These are phyloP conservation scores for Clarias gariepinus DNA, from an alignment of 2,113 vertebrate genomes.

Conservation along the genomic window DNA sequence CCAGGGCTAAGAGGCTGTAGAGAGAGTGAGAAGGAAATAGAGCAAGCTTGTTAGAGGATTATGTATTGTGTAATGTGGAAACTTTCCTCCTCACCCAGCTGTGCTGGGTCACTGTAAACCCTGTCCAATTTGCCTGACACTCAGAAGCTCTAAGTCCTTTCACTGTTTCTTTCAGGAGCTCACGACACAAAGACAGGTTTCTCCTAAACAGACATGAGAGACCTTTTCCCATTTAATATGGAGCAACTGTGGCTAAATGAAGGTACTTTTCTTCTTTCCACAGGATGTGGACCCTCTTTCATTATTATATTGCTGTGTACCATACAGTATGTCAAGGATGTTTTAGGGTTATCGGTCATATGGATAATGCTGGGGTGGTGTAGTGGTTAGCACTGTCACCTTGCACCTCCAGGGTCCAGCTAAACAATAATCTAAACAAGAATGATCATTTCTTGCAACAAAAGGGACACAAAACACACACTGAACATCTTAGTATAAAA, in stretches of 20 bases:
- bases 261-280: background rate
- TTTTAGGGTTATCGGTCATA: background rate
- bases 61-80: constrained; percentile 4
- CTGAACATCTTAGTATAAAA: too few relatives aligned
- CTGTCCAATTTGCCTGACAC: background rate
- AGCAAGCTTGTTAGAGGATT: background rate
- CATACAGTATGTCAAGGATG: background rate
- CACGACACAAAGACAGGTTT: background rate
- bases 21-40: background rate
- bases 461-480: too few relatives aligned
- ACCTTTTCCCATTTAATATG: background rate
- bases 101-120: constrained; percentile 21
- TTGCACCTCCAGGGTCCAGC: too few relatives aligned
- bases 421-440: too few relatives aligned
- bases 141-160: background rate
- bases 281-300: background rate
- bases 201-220: background rate
- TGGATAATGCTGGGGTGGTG: too few relatives aligned
- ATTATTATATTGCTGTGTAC: background rate
- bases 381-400: too few relatives aligned
- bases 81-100: constrained; percentile 18
- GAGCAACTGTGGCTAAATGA: background rate
- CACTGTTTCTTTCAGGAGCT: background rate
- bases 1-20: background rate
- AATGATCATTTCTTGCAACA: too few relatives aligned